Conservation (phyloP, 1,140 invertebrate species). For the Galendromus occidentalis region DNA sequence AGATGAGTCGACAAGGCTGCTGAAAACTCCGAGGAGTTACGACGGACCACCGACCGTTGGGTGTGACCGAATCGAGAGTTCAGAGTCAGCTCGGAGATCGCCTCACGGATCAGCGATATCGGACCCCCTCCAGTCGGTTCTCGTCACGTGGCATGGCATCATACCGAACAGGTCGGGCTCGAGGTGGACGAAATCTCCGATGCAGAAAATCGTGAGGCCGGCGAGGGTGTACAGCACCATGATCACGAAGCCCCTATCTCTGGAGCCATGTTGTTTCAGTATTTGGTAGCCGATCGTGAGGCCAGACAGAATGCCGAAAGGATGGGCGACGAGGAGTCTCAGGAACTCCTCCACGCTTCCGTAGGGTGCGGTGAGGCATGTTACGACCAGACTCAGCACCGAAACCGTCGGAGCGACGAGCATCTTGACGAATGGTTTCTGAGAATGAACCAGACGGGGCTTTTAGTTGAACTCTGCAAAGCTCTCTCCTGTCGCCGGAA, state of each 20-base stretch:
- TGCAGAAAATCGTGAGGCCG: neutral
- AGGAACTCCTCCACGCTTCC: neutral
- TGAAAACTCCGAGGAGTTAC: no score
- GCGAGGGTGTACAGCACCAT: neutral
- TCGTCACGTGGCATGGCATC: no score
- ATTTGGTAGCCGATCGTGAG: neutral
- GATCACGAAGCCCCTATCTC: neutral
- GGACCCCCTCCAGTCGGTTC: no score
- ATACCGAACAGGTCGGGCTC: no score
- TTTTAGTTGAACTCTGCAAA: no score
- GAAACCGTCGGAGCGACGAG: neutral
- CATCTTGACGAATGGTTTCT: neutral
- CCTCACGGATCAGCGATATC: no score
- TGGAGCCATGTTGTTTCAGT: neutral
- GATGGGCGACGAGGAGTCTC: neutral
- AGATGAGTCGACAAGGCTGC: no score
- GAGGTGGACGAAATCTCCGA: neutral
- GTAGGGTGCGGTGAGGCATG: neutral
- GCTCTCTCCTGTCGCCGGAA: no score
- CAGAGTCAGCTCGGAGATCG: no score
- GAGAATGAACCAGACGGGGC: no score
- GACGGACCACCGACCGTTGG: no score
- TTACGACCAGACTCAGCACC: neutral
- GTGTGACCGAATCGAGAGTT: no score
- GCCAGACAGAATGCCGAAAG: neutral